Base-by-base conservation (phyloP, 2,888 invertebrate species). In the Notodonta ziczac region DNA sequence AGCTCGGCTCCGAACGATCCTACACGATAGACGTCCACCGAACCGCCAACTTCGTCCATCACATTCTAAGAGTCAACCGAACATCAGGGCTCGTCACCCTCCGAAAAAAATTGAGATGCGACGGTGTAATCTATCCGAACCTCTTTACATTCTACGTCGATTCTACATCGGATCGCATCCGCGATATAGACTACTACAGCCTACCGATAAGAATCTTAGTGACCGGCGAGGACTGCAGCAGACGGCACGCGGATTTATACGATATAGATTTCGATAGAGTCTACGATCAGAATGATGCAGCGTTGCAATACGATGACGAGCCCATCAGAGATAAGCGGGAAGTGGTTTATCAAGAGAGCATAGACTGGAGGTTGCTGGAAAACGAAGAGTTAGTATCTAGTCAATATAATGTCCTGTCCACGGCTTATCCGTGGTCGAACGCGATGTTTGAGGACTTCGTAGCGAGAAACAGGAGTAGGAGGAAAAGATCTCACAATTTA, bases 61-160 rank as follows among this genome's bases (percentile, higher is more conserved):
- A 96, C 80, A 94, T 98, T 72, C 94, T 98, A 61, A 93, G 95
- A 74, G 97, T 98, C 62, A 96, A 97, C 86, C 94, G 95, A 61
- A 96, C 96, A 77, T 95, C 95, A 67, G 98, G 97, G 14, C 95
- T 96, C 70, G 96, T 97, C 61, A 95, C 95, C n/a, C 90, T 98
- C 48, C 94, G 95, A 70, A 96, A 96, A 78, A 94, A 94, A 60
- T 90, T 98, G 13, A 95, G 96, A 81, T 98, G 98, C 87, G 96
- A 97, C 78, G 97, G 97, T 66, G 94, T 97, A 44, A 96, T 96
- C 72, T 97, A 98, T 82, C 97, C 98, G 0, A 96, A 96, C 78
- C 94, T 98, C 61, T 97, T 98, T 85, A 97, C 97, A 5, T 95
- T 97, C 82, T 97, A 97, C 87, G 96, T 98, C 65, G 98, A 98